phyloP scores from a whole-genome alignment of 2,797 vertebrate genomes.

The Siniperca undulata region DNA sequence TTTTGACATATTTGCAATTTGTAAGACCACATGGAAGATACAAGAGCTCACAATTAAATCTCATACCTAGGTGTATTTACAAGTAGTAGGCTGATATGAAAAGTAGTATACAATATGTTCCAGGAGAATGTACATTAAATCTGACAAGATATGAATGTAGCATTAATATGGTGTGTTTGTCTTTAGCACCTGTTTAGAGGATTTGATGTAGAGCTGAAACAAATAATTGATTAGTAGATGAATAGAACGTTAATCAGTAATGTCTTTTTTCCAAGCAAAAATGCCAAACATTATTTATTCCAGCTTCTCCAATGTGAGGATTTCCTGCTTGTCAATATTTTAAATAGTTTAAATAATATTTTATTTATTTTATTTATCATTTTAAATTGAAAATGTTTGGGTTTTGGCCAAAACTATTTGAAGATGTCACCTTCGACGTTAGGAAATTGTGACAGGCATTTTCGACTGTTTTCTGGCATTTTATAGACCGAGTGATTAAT shows the following conservation, averaged over 20 bases:
- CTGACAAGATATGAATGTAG: not conserved
- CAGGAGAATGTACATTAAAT: not conserved
- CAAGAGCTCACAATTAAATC: not conserved
- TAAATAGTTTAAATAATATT: not conserved
- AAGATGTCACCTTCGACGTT: not conserved
- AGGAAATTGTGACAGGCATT: not conserved
- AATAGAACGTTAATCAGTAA: not conserved
- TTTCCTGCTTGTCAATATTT: not conserved
- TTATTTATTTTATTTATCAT: too few relatives aligned
- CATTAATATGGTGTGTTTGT: not conserved
- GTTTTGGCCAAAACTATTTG: not conserved
- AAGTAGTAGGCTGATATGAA: not conserved
- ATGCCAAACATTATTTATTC: not conserved
- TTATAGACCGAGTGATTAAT: not conserved
- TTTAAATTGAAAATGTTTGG: not conserved
- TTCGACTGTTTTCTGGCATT: too few relatives aligned
- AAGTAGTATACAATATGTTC: not conserved
- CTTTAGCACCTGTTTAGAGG: not conserved
- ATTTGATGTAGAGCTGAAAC: not conserved
- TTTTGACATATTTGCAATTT: not conserved
- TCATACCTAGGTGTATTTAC: not conserved
- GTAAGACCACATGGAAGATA: not conserved
- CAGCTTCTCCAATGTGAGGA: not conserved
- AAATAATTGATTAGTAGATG: not conserved
- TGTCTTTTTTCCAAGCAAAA: not conserved